Percentiles rank a stretch among this genome's conserved stretches.
Evolutionary conservation across 2,888 invertebrate species (phyloP).

Genomic region (Chymomyza amoena): DNA sequence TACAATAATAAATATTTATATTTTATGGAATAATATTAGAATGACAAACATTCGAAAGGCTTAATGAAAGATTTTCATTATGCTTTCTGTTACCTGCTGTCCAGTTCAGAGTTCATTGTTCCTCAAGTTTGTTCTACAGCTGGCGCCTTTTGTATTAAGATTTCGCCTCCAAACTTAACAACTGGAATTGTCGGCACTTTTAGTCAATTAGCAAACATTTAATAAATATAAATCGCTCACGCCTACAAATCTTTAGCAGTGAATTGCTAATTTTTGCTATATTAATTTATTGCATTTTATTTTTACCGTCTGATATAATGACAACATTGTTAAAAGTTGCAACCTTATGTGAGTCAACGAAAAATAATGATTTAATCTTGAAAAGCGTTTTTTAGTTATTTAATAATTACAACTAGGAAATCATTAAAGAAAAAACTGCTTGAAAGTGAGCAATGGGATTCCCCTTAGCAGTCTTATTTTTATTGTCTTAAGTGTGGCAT

Average conservation of each 20-base stretch:
- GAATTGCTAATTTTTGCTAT: conserved; percentile 46
- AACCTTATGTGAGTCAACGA: neutral
- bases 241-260: conserved; percentile 38
- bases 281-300: conserved; percentile 19
- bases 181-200: conserved; percentile 33
- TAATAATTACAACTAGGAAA: neutral
- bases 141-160: neutral
- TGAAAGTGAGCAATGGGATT: no score
- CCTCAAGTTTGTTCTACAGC: neutral
- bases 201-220: conserved; percentile 41
- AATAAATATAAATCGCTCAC: conserved; percentile 15
- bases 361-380: neutral
- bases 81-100: neutral
- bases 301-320: neutral
- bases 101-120: neutral
- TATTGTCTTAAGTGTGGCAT: no score
- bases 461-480: no score
- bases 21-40: no score
- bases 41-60: neutral
- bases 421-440: no score
- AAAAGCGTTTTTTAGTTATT: neutral
- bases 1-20: no score
- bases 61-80: neutral
- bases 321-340: neutral
- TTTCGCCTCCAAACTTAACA: neutral